Base-by-base conservation (phyloP, 2,888 invertebrate species). In the Allolobophora icterica region DNA sequence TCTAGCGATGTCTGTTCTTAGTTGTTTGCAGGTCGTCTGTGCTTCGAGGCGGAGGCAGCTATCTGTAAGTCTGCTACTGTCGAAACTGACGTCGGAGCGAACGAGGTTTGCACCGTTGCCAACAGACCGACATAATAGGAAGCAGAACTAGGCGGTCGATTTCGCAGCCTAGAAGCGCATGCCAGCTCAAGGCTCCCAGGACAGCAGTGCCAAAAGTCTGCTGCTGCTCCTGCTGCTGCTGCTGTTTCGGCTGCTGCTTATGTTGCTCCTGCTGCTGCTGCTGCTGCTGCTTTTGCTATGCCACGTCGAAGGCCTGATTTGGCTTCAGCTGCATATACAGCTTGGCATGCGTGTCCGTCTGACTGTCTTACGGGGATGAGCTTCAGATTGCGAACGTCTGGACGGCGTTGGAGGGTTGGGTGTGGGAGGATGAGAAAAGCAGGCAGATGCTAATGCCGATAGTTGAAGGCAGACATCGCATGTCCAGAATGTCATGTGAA, bases 401-500 rank as follows among this genome's bases (percentile, higher is more conserved):
- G n/a, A 30, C 71, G n/a, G n/a, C 71, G 17, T 71, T 71, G 71
- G 0, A 71, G 71, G 71, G 71, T 71, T 8, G 71, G 71, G 71
- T n/a, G 71, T 71, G 71, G 71, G 71, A 71, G 71, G 71, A 71
- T n/a, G 71, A 71, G n/a, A n/a, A n/a, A n/a, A n/a, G 11, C 8
- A n/a, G 8, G n/a, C 71, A 71, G 71, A 58, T 58, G 58, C 58
- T 58, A 6, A 24, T 58, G 71, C 71, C 71, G n/a, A 71, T n/a
- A n/a, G 30, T 71, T 71, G 8, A n/a, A 71, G 30, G 71, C 71
- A 52, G 52, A 71, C n/a, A n/a, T n/a, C n/a, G 71, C 71, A 71
- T 71, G 71, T 71, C 71, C 71, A 71, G 71, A 71, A 71, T 71
- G 71, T 71, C 71, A n/a, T 71, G 71, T 71, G 71, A 71, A 71